Conservation (phyloP, 2,797 vertebrate species). For the Triplophysa yarkandensis region DNA sequence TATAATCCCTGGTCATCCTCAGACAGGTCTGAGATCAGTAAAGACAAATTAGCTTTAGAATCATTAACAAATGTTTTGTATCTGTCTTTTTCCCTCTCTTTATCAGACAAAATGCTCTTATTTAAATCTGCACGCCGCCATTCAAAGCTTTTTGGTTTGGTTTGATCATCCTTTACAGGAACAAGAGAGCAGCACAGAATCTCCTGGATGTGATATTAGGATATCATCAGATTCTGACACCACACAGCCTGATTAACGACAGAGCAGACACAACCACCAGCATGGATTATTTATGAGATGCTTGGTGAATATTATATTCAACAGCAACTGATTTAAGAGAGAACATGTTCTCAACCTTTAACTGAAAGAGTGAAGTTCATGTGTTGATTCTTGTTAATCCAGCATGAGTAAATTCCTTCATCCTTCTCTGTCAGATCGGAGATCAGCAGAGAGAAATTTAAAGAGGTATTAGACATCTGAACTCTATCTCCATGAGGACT, state of each 20-base stretch:
- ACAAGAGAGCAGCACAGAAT: neutral
- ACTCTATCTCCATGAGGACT: too few relatives aligned
- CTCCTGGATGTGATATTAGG: neutral
- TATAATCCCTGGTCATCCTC: neutral
- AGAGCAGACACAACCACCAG: neutral
- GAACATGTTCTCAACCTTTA: neutral
- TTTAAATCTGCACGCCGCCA: too few relatives aligned
- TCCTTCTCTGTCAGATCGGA: too few relatives aligned
- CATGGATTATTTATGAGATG: too few relatives aligned
- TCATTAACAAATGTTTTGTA: neutral
- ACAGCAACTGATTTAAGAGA: neutral
- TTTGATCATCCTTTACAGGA: conserved; percentile 12
- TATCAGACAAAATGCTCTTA: neutral
- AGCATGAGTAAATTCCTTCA: too few relatives aligned
- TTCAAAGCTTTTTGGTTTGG: neutral
- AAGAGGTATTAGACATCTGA: too few relatives aligned
- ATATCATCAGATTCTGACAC: neutral
- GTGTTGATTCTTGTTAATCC: too few relatives aligned
- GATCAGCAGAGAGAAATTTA: too few relatives aligned
- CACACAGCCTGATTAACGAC: conserved; percentile 11
- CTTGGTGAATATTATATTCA: too few relatives aligned
- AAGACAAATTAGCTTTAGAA: neutral
- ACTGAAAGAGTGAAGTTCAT: too few relatives aligned
- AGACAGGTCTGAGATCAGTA: conserved; percentile 6
- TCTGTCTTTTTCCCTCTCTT: neutral